Evolutionary conservation across 2,113 vertebrate species (phyloP), one percentile per base, ranked within the genome.

Genomic region (Semnornis frantzii): DNA sequence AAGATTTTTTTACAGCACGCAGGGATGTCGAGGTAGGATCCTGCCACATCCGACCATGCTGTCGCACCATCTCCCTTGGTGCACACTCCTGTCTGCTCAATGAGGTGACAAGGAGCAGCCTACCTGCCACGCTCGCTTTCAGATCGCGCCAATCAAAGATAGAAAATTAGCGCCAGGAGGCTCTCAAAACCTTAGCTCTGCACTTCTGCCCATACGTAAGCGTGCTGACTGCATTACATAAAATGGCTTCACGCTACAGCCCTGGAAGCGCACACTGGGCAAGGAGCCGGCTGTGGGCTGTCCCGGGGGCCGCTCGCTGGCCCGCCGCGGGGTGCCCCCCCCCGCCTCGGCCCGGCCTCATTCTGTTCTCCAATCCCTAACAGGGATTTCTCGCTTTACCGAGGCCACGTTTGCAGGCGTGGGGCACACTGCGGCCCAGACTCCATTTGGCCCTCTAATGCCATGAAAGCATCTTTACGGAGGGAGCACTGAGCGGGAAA

Each of bases 331-430:
- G 28, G 28, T n/a, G 83, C 11, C 90, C 78, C 74, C 25, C 73
- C 42, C 84, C 58, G 70, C 58, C 75, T 77, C 62, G 71, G 37
- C 82, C 77, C 84, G 27, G 54, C 69, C 21, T 60, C 3, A 46
- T 65, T 46, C 28, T 9, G 23, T 31, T 50, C 54, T 3, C 10
- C 23, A 59, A 72, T 12, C 58, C 73, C n/a, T 46, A 70, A 65
- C 75, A 60, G 18, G 24, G 46, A 57, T 63, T 71, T 28, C 90
- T 82, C 34, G n/a, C 46, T 24, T 66, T 74, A 17, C 69, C 8
- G 54, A 28, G 27, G 94, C 92, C 92, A 94, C 94, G 92, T 92
- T 69, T 85, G 84, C 90, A 89, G 27, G n/a, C 76, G 18, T 21
- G 20, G 39, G 28, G 20, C 18, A 34, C 27, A 18, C 8, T 9